phyloP scores from a whole-genome alignment of 2,797 vertebrate species.

The Erethizon dorsatum region DNA sequence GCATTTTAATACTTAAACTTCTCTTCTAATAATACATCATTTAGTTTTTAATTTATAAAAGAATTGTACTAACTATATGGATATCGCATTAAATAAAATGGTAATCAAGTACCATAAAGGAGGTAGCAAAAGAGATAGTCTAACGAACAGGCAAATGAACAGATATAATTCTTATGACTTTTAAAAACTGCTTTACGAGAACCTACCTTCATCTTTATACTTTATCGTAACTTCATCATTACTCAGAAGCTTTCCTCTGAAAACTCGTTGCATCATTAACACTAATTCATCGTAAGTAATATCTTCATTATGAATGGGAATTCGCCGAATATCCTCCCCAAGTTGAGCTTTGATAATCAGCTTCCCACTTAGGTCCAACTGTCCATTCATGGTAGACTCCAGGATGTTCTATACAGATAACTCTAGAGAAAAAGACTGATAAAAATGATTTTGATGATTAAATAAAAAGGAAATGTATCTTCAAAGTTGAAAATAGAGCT shows the following conservation, averaged over 20 bases:
- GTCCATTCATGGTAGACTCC: conserved; percentile 96
- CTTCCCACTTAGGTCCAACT: conserved; percentile 99
- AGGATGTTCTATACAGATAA: conserved; percentile 75
- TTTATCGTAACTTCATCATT: conserved; percentile 99
- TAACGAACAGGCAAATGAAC: conserved; percentile 35
- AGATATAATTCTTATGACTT: not conserved
- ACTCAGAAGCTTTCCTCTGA: conserved; percentile 98
- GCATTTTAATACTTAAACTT: conserved; percentile 49
- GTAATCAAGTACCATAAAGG: not conserved
- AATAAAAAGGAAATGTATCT: conserved; percentile 62
- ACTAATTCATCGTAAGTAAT: conserved; percentile 99
- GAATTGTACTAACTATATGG: conserved; percentile 20
- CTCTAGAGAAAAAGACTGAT: conserved; percentile 82
- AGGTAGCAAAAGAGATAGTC: not conserved
- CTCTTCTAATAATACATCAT: conserved; percentile 43
- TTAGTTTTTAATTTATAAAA: conserved; percentile 63
- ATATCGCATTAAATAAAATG: not conserved
- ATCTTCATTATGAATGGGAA: conserved; percentile 99
- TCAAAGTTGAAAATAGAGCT: conserved; percentile 55
- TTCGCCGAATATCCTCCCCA: conserved; percentile 98
- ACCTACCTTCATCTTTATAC: conserved; percentile 98
- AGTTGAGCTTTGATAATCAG: conserved; percentile 99
- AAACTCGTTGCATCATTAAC: conserved; percentile 99
- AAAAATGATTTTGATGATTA: conserved; percentile 63
- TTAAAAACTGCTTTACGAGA: conserved; percentile 61